Conservation (phyloP, 2,113 vertebrate species). For the Ramphastos sulfuratus region DNA sequence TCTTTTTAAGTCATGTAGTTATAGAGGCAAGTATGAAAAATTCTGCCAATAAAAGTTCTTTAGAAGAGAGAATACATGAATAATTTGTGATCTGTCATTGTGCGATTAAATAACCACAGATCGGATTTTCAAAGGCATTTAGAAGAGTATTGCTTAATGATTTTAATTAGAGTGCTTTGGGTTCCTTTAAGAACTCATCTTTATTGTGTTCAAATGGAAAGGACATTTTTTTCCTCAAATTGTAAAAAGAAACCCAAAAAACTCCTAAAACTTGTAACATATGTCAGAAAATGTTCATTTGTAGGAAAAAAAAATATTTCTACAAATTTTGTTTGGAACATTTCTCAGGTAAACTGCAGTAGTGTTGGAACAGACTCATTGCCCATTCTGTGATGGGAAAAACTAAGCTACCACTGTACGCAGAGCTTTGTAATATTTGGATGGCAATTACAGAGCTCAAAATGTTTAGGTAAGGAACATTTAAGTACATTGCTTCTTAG, state of each 20-base stretch:
- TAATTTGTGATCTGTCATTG: not conserved
- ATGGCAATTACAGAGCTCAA: constrained; percentile 46
- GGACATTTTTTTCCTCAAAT: not conserved
- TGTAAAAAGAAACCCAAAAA: not conserved
- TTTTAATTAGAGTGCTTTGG: not conserved
- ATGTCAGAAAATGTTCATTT: not conserved
- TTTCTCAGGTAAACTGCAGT: not conserved
- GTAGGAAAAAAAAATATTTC: not conserved
- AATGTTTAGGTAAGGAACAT: constrained; percentile 50
- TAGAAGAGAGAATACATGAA: not conserved
- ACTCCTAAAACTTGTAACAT: not conserved
- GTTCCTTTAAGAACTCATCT: not conserved
- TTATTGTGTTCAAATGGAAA: not conserved
- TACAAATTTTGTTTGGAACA: not conserved
- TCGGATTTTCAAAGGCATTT: not conserved
- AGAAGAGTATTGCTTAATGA: not conserved
- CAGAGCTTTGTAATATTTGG: not conserved
- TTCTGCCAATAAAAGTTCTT: not conserved
- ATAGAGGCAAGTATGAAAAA: not conserved
- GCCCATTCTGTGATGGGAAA: constrained; percentile 11
- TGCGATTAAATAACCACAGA: not conserved
- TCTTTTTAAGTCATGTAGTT: not conserved
- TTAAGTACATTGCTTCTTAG: constrained; percentile 32
- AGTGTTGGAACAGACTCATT: not conserved
- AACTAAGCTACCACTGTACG: not conserved